Conservation (phyloP, 37 sponge, comb jelly and placozoan genomes). For the Beroe forskalii region DNA sequence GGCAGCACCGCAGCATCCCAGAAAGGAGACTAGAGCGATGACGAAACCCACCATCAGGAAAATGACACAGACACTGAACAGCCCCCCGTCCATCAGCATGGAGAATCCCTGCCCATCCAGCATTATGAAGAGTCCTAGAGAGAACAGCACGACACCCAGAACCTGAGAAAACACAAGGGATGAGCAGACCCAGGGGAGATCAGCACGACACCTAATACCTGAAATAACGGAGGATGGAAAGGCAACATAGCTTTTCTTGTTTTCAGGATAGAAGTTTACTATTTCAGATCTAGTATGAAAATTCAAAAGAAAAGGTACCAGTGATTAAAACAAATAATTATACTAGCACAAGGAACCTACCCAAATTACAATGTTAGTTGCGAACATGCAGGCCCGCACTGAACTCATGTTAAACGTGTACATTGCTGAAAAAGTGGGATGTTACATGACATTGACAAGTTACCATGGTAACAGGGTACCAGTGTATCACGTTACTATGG, state of each 20-base stretch:
- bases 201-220: no score
- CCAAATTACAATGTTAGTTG: constrained; percentile 14
- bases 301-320: no score
- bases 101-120: constrained; percentile 19
- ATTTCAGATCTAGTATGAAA: no score
- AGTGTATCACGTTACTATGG: no score
- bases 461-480: not conserved
- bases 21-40: constrained; percentile 14
- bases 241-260: no score
- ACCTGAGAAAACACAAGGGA: not conserved
- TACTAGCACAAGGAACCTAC: constrained; percentile 33
- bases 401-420: not conserved
- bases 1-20: constrained; percentile 33
- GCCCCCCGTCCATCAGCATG: constrained; percentile 16
- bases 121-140: constrained; percentile 18
- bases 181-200: not conserved
- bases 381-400: not conserved
- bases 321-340: no score
- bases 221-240: no score
- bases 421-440: constrained; percentile 1
- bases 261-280: no score
- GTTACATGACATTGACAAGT: not conserved
- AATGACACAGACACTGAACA: constrained; percentile 27
- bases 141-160: constrained; percentile 1
- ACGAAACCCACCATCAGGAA: constrained; percentile 24